Conservation (phyloP, 2,888 invertebrate species). For the Oscheius sp. region DNA sequence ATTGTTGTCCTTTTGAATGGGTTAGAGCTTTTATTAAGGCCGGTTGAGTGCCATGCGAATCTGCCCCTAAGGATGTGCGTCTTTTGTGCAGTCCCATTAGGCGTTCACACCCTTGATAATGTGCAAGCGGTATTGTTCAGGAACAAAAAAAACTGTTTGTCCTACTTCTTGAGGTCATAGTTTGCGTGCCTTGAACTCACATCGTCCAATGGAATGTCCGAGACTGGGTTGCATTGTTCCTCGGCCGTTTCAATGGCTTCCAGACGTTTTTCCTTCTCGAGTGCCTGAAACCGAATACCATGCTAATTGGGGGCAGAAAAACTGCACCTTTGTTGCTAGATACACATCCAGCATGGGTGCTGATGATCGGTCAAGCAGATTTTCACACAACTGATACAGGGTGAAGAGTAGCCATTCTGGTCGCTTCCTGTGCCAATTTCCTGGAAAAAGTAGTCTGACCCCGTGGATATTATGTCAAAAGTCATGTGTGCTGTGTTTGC, state of each 20-base stretch:
- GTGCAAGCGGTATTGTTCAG: slow-evolving; percentile 10
- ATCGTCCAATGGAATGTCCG: slow-evolving; percentile 77
- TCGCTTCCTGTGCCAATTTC: slow-evolving; percentile 77
- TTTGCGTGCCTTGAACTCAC: slow-evolving; percentile 66
- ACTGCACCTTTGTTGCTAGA: slow-evolving; percentile 74
- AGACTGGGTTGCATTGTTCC: slow-evolving; percentile 78
- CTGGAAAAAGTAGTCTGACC: slow-evolving; percentile 60
- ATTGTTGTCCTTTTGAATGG: background rate
- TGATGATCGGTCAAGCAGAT: slow-evolving; percentile 73
- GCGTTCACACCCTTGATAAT: slow-evolving; percentile 1
- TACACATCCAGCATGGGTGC: slow-evolving; percentile 78
- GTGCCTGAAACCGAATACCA: slow-evolving; percentile 75
- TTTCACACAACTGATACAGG: slow-evolving; percentile 77
- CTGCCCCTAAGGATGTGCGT: slow-evolving; percentile 23
- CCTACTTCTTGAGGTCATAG: slow-evolving; percentile 7
- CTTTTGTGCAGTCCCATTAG: slow-evolving; percentile 33
- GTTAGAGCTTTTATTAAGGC: background rate
- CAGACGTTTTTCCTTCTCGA: slow-evolving; percentile 43
- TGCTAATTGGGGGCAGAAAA: background rate
- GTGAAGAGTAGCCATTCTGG: slow-evolving; percentile 78
- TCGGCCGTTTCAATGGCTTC: slow-evolving; percentile 47
- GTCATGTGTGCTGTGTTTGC: slow-evolving; percentile 26
- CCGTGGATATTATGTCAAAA: background rate
- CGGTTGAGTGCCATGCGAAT: slow-evolving; percentile 21
- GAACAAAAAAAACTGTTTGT: slow-evolving; percentile 4